Evolutionary conservation across 2,113 vertebrate genomes (phyloP).

Genomic region (Notothenia coriiceps): DNA sequence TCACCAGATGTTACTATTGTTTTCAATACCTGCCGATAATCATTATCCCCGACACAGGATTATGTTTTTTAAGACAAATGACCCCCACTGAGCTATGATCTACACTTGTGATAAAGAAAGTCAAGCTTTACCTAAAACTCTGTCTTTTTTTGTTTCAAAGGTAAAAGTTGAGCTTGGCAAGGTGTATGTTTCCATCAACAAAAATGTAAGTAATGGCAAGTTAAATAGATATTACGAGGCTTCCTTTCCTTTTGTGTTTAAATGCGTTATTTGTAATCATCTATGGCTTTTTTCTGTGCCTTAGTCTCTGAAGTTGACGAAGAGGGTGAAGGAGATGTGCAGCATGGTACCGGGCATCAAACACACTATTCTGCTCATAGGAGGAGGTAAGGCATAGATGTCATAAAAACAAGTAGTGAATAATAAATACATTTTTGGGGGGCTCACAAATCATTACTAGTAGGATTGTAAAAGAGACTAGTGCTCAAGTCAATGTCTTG

Average conservation of each 20-base stretch:
- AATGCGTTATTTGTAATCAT: neutral
- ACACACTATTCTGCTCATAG: conserved; percentile 80
- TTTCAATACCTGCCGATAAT: neutral
- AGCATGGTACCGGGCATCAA: conserved; percentile 66
- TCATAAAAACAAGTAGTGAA: neutral
- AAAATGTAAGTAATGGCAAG: conserved; percentile 78
- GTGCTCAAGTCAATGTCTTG: neutral
- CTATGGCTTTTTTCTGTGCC: neutral
- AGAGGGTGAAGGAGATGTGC: conserved; percentile 84
- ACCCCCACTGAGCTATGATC: neutral
- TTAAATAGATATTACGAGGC: neutral
- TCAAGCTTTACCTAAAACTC: neutral
- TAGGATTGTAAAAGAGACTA: neutral
- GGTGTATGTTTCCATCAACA: conserved; percentile 84
- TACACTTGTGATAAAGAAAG: neutral
- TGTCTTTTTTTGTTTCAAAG: conserved; percentile 70
- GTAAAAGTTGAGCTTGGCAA: conserved; percentile 85
- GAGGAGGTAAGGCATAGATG: conserved; percentile 79
- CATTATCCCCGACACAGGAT: neutral
- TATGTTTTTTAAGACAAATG: neutral
- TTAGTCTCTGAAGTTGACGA: conserved; percentile 81
- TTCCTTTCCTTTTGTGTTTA: neutral
- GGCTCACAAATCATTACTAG: neutral
- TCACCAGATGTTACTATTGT: neutral
- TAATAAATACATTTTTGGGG: neutral